Base-by-base conservation (phyloP, 2,888 invertebrate species). In the Timandra comae region DNA sequence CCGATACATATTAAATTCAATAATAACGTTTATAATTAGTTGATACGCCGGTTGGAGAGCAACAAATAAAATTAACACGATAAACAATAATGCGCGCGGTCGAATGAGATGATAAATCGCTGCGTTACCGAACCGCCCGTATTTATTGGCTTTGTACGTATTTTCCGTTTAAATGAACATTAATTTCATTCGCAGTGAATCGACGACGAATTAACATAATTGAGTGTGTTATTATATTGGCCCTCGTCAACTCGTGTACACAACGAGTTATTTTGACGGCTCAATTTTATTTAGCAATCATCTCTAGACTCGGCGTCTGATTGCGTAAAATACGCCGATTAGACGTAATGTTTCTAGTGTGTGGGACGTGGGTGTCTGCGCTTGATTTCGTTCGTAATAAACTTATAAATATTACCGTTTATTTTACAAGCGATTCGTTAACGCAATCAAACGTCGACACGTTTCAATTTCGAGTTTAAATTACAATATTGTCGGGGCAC, bases 41-140 rank as follows among this genome's bases (percentile, higher is more conserved):
- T 65, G 71, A 75, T 76, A 76, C 78, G 72, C 74, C 56, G 63
- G 53, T 51, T 51, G 61, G 61, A 63, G 65, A 61, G 69, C 63
- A 64, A 75, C 76, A 78, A 78, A 79, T 79, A 75, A 75, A 80
- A 84, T 81, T 78, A 80, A 80, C 77, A 71, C 70, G 65, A 70
- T 71, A 77, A 78, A 82, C 80, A 81, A 78, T 78, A 72, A 65
- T 63, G 63, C 61, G 52, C 43, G 59, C 63, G 67, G 68, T 65
- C 63, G 63, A 67, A 68, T 67, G 63, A 66, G 71, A 76, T 81
- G 78, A 80, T 80, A 76, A 77, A 81, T 78, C 63, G 71, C 54
- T 62, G 55, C 51, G 67, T 65, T 70, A 65, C 65, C 64, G 66
- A 63, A 56, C 61, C 61, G 63, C 59, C 57, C 63, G 63, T 67